Conservation (phyloP, 1,140 invertebrate genomes). For the Megalopta genalis region DNA sequence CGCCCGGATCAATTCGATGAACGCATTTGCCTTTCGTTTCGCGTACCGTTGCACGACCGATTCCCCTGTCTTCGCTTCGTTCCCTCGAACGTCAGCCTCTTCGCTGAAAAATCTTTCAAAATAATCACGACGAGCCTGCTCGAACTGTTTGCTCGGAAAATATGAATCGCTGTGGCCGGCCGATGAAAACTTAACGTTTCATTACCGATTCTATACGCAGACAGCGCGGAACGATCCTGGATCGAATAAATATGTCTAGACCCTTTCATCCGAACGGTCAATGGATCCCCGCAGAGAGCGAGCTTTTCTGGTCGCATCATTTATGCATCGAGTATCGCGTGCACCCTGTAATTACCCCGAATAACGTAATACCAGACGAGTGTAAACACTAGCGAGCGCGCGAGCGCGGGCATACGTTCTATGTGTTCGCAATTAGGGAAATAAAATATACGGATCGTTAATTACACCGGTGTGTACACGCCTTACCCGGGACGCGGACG, state of each 20-base stretch:
- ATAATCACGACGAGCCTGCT: too few species aligned
- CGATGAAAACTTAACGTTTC: too few species aligned
- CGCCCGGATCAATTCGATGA: not conserved
- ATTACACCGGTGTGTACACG: conserved; percentile 34
- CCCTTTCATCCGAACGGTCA: conserved; percentile 24
- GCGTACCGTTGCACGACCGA: too few species aligned
- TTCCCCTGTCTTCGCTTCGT: too few species aligned
- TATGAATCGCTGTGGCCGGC: too few species aligned
- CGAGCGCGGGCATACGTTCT: not conserved
- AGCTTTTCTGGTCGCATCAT: conserved; percentile 18
- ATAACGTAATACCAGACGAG: conserved; percentile 46
- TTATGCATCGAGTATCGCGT: conserved; percentile 33
- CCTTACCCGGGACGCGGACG: not conserved
- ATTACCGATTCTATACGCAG: not conserved
- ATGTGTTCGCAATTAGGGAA: conserved; percentile 45
- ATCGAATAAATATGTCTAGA: conserved; percentile 6
- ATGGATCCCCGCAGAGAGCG: not conserved
- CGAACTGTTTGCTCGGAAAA: too few species aligned
- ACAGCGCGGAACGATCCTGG: not conserved
- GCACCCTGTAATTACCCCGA: conserved; percentile 41
- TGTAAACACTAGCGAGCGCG: conserved; percentile 23
- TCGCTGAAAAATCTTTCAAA: too few species aligned
- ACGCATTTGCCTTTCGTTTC: not conserved
- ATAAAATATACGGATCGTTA: conserved; percentile 47
- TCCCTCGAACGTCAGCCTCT: too few species aligned